Base-by-base conservation (phyloP, 2,797 vertebrate genomes). In the Astyanax mexicanus region DNA sequence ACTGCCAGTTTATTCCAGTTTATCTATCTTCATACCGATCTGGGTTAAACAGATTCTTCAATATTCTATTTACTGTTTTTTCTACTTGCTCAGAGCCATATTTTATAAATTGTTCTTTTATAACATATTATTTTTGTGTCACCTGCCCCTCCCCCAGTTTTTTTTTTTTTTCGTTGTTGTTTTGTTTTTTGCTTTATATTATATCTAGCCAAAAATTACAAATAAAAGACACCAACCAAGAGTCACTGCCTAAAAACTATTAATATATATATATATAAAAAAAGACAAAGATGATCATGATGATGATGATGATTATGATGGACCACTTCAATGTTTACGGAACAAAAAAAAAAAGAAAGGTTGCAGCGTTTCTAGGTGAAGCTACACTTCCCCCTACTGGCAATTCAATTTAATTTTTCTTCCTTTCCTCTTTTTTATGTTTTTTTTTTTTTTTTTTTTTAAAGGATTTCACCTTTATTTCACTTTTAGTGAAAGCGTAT, bases 21-120 rank as follows among this genome's bases (percentile, higher is more conserved):
- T n/a, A n/a, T n/a, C 82, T 82, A 75, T 70, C 57, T 83, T 90
- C 90, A 90, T 75, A 83, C 72, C 51, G 25, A 69, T 86, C 82
- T 88, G 58, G 78, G 83, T 91, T 90, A 78, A 74, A 69, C 52
- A 38, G 77, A 81, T 80, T 86, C 85, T 88, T 86, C 86, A 68
- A 84, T 86, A 66, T 5, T 79, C n/a, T n/a, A n/a, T n/a, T n/a
- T n/a, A 74, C 89, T 87, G 89, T 89, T 91, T 91, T 86, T 93
- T 92, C 90, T 92, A 91, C 89, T 89, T 92, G 90, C 86, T 90
- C 90, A 92, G 91, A 94, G 93, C 92, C 93, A 93, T 94, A 93
- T 93, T 93, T 92, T 92, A 84, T 92, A 92, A 89, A 88, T 93
- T 91, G 85, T 91, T 91, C 29, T 81, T 92, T 85, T 92, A 81